Evolutionary conservation across 2,888 invertebrate genomes (phyloP).

Genomic region (Macropis europaea): DNA sequence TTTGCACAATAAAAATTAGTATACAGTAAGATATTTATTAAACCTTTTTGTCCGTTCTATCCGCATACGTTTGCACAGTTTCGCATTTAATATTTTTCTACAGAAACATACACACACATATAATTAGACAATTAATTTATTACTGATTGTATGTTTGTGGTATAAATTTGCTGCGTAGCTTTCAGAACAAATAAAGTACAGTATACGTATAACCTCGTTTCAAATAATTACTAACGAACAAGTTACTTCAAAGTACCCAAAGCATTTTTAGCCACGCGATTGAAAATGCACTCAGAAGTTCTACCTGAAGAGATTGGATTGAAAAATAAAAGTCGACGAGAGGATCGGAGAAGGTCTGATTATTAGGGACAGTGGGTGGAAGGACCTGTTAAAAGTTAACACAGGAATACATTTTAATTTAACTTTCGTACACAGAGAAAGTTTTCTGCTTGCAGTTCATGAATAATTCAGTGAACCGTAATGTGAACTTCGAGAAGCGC

Average conservation of each 20-base stretch:
- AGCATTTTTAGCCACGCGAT: conserved; percentile 1
- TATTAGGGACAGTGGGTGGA: background rate
- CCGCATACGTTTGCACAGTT: background rate
- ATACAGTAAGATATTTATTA: no score
- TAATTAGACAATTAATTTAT: no score
- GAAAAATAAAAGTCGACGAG: conserved; percentile 18
- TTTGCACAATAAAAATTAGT: no score
- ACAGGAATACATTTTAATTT: conserved; percentile 54
- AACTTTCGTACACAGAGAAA: conserved; percentile 39
- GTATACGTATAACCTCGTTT: background rate
- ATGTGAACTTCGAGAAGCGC: conserved; percentile 28
- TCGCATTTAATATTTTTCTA: background rate
- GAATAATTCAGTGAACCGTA: conserved; percentile 50
- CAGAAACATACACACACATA: no score
- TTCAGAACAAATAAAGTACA: no score
- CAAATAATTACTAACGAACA: background rate
- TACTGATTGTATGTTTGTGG: no score
- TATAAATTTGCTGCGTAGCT: no score
- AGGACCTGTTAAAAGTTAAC: conserved; percentile 38
- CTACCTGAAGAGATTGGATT: background rate
- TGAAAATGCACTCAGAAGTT: background rate
- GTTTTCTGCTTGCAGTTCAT: conserved; percentile 36
- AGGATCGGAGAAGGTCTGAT: conserved; percentile 6
- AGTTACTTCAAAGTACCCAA: background rate
- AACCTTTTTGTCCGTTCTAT: no score